phyloP scores from a whole-genome alignment of 1,140 invertebrate genomes.

The Brachionus koreanus region DNA sequence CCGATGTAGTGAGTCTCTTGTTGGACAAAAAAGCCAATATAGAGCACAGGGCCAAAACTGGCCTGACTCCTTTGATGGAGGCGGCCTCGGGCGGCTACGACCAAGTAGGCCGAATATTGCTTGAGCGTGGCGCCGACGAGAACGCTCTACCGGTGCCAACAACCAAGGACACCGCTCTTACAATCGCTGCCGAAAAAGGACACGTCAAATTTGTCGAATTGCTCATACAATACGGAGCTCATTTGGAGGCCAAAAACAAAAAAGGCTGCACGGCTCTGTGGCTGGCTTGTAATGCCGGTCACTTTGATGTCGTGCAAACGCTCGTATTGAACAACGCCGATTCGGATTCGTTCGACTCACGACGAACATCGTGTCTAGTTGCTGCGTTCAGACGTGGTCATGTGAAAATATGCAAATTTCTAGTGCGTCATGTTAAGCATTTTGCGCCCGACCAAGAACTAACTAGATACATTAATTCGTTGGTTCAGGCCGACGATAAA shows the following conservation, averaged over 20 bases:
- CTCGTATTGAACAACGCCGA: conserved; percentile 82
- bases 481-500: conserved; percentile 64
- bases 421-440: conserved; percentile 94
- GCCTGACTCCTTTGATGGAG: conserved; percentile 96
- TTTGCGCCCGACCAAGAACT: conserved; percentile 98
- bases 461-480: conserved; percentile 69
- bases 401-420: conserved; percentile 94
- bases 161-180: conserved; percentile 92
- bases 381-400: conserved; percentile 96
- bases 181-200: conserved; percentile 97
- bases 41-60: conserved; percentile 97
- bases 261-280: conserved; percentile 98
- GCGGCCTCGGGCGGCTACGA: conserved; percentile 97
- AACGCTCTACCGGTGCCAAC: conserved; percentile 96
- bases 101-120: conserved; percentile 87
- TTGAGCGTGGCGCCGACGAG: conserved; percentile 95
- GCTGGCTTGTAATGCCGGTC: conserved; percentile 92
- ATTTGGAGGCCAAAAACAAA: conserved; percentile 96
- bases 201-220: conserved; percentile 94
- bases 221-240: conserved; percentile 65
- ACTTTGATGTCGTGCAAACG: conserved; percentile 89
- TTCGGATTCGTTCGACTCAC: conserved; percentile 91
- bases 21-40: conserved; percentile 96
- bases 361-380: conserved; percentile 93
- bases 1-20: conserved; percentile 92